Conservation (phyloP, 2,888 invertebrate species). For the Drosophila nr. perissopoda region DNA sequence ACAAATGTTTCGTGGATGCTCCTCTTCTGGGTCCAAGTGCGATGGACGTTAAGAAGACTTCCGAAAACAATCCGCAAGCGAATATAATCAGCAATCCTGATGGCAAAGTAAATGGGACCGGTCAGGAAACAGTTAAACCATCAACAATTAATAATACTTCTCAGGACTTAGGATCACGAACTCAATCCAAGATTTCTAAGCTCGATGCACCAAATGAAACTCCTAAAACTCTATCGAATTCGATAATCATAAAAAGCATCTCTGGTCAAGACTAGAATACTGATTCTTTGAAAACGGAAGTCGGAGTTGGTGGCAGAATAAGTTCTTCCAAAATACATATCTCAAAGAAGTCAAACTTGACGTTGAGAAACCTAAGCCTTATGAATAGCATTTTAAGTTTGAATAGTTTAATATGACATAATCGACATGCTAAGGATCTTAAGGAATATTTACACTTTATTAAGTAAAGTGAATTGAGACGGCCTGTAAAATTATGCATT, state of each 20-base stretch:
- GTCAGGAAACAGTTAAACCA: not conserved
- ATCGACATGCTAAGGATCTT: not conserved
- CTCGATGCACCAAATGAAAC: not conserved
- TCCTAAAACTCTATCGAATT: not conserved
- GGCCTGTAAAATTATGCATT: not conserved
- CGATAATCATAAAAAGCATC: not conserved
- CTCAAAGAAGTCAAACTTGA: not conserved
- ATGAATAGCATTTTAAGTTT: not conserved
- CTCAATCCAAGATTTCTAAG: not conserved
- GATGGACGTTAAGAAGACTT: constrained; percentile 3
- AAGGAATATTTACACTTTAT: not conserved
- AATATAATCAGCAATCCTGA: not conserved
- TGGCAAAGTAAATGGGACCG: not conserved
- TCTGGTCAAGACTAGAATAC: not conserved
- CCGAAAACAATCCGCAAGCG: not conserved
- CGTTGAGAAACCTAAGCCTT: not conserved
- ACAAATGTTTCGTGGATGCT: constrained; percentile 7
- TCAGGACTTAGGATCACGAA: not conserved
- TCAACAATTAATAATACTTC: not conserved
- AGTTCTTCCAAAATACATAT: not conserved
- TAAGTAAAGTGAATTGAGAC: not conserved
- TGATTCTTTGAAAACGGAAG: not conserved
- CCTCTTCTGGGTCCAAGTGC: not conserved
- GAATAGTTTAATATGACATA: not conserved
- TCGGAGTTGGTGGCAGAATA: not conserved